These are phyloP conservation scores for Lagodon rhomboides DNA, from an alignment of 2,797 vertebrate genomes.

Conservation along the genomic window DNA sequence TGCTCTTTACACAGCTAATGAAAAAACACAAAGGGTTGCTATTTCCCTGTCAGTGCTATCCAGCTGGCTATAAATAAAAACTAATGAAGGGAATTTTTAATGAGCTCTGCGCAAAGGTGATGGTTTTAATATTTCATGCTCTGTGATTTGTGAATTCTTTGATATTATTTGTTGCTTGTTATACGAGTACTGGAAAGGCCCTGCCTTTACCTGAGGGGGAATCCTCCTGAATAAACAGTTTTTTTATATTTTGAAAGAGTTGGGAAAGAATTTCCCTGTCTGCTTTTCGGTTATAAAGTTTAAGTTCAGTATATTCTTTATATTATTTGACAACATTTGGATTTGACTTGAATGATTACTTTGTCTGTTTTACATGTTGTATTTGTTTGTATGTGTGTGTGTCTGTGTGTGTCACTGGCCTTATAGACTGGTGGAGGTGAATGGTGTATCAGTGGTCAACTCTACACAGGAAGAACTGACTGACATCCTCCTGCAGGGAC, in stretches of 20 bases:
- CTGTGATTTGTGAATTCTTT: constrained; percentile 40
- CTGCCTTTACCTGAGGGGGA: constrained; percentile 17
- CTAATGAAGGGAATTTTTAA: constrained; percentile 33
- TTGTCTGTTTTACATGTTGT: neutral
- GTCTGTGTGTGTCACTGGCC: neutral
- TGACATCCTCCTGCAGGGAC: constrained; percentile 70
- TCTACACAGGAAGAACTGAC: constrained; percentile 75
- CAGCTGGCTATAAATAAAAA: constrained; percentile 43
- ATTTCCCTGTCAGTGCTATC: constrained; percentile 38
- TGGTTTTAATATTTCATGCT: constrained; percentile 46
- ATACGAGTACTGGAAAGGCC: neutral
- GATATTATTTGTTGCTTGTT: constrained; percentile 22
- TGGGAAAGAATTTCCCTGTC: constrained; percentile 1
- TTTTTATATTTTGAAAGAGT: neutral
- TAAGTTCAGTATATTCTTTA: neutral
- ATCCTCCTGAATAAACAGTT: neutral
- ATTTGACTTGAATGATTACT: neutral
- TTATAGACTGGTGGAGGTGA: constrained; percentile 83
- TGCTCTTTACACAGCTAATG: constrained; percentile 46
- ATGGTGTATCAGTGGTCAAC: constrained; percentile 77
- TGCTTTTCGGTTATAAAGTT: neutral
- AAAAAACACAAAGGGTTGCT: constrained; percentile 53
- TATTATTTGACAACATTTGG: neutral
- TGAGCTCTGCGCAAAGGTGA: constrained; percentile 21
- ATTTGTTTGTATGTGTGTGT: neutral